phyloP scores from a whole-genome alignment of 2,797 vertebrate genomes.

The Cercopithecus mitis region DNA sequence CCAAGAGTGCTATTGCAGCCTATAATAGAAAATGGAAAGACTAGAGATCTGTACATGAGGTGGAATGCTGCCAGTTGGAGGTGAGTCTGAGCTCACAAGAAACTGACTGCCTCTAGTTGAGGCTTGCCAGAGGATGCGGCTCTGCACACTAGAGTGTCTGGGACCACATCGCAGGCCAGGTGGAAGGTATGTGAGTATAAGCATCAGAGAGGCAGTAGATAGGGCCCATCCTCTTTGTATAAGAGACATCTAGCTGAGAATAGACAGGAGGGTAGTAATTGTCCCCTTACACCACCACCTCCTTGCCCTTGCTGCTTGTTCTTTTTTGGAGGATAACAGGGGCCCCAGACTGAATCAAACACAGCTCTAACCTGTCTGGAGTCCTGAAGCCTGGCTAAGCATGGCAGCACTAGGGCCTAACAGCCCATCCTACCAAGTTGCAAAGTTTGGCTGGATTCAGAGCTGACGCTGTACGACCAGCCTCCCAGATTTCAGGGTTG shows the following conservation, averaged over 20 bases:
- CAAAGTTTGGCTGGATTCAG: background rate
- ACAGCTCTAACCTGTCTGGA: background rate
- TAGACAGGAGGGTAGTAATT: background rate
- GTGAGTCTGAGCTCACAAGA: background rate
- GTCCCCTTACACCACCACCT: background rate
- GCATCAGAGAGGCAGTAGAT: background rate
- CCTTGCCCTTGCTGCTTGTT: background rate
- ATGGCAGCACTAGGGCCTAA: background rate
- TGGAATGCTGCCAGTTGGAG: background rate
- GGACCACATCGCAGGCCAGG: background rate
- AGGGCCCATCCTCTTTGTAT: background rate
- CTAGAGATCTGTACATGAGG: background rate
- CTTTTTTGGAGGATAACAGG: background rate
- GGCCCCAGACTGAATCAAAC: background rate
- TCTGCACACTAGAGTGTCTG: background rate
- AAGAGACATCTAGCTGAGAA: background rate
- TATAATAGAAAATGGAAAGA: background rate
- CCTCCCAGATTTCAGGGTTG: background rate
- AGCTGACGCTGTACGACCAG: background rate
- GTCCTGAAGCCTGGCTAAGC: background rate
- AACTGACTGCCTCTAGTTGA: background rate
- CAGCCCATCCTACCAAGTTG: background rate
- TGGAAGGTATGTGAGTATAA: background rate
- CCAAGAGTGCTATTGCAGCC: background rate
- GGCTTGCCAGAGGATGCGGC: background rate